Evolutionary conservation across 2,888 invertebrate genomes (phyloP).

Genomic region (Carcina quercana): DNA sequence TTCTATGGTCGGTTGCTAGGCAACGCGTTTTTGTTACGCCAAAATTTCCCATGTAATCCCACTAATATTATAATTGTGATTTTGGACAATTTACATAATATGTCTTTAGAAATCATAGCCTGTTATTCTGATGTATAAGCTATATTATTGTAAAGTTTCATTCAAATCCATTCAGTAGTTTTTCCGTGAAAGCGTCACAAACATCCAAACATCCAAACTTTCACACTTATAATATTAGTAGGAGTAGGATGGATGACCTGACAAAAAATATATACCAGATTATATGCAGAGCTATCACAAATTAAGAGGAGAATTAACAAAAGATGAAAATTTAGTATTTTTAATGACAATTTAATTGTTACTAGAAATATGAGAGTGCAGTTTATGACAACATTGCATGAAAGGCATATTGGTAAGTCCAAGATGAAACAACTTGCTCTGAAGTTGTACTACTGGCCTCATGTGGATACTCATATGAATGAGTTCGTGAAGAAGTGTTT

Average conservation of each 20-base stretch:
- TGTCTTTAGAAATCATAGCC: too few species aligned
- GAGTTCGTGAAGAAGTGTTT: conserved; percentile 14
- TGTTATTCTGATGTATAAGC: too few species aligned
- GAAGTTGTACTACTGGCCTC: conserved; percentile 29
- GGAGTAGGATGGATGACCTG: conserved; percentile 17
- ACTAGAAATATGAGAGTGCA: conserved; percentile 9
- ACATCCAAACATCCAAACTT: too few species aligned
- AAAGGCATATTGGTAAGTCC: conserved; percentile 24
- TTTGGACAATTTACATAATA: too few species aligned
- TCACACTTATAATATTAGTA: too few species aligned
- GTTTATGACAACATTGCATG: conserved; percentile 21
- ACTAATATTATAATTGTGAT: too few species aligned
- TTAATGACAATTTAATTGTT: conserved; percentile 12
- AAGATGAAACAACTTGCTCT: conserved; percentile 24
- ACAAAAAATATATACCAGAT: conserved; percentile 9
- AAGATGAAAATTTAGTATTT: conserved; percentile 13
- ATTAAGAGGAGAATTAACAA: conserved; percentile 8
- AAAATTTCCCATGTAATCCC: too few species aligned
- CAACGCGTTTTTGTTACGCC: too few species aligned
- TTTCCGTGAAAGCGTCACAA: too few species aligned
- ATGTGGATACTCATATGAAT: conserved; percentile 25
- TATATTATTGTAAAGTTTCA: too few species aligned
- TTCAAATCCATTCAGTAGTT: too few species aligned
- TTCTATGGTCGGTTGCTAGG: too few species aligned
- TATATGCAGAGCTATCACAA: conserved; percentile 11